Conservation (phyloP, 2,888 invertebrate species). For the Chirona hameri region DNA sequence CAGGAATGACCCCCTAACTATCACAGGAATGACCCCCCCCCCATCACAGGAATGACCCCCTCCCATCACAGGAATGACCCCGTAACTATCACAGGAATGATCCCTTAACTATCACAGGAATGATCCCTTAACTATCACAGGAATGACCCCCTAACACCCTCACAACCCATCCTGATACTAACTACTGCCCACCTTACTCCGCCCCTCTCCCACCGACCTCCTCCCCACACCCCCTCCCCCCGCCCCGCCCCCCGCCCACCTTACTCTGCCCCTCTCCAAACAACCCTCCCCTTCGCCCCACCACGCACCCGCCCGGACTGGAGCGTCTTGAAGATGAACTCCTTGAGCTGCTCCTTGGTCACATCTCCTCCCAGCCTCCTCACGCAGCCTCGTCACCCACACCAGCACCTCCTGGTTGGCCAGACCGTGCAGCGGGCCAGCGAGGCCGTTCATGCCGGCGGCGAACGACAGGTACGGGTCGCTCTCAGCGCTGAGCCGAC, state of each 20-base stretch:
- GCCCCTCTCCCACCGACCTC: too few relatives aligned
- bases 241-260: neutral
- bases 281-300: too few relatives aligned
- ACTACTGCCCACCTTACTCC: neutral
- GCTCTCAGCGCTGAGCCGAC: conserved; percentile 89
- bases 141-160: too few relatives aligned
- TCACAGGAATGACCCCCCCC: too few relatives aligned
- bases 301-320: conserved; percentile 72
- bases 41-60: too few relatives aligned
- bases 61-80: too few relatives aligned
- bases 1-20: too few relatives aligned
- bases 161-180: too few relatives aligned
- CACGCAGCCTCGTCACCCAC: conserved; percentile 86
- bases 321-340: conserved; percentile 95
- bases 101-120: too few relatives aligned
- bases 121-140: too few relatives aligned
- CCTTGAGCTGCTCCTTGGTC: conserved; percentile 85
- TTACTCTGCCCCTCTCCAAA: too few relatives aligned
- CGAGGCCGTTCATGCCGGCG: conserved; percentile 88
- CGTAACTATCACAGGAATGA: too few relatives aligned
- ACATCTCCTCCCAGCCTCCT: conserved; percentile 79
- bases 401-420: conserved; percentile 90
- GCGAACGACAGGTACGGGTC: conserved; percentile 91
- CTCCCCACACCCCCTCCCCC: neutral
- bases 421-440: conserved; percentile 91